A percentile compares a stretch with the other conserved stretches of the same genome.
Evolutionary conservation across 1,140 invertebrate species (phyloP).

Genomic region (Cotesia glomerata): DNA sequence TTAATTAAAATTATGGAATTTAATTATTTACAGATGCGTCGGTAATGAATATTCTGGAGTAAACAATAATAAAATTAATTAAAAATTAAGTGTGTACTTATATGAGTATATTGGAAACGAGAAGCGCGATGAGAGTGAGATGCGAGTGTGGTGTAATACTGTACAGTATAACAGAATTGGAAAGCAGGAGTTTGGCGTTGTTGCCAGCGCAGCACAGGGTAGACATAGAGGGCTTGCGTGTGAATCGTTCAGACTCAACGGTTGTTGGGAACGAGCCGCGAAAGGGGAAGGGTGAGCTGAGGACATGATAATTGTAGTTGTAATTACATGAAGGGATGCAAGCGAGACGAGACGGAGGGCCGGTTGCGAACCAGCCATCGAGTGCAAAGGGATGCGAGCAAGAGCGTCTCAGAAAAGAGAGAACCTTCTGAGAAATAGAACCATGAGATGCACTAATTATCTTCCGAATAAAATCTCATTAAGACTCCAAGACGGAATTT

Average conservation of each 20-base stretch:
- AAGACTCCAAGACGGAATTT: constrained; percentile 48
- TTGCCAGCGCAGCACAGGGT: constrained; percentile 9
- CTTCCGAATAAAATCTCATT: constrained; percentile 55
- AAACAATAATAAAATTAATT: too few species aligned
- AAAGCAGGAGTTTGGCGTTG: background rate
- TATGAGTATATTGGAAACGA: constrained; percentile 3
- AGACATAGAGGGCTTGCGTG: constrained; percentile 11
- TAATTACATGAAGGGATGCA: constrained; percentile 49
- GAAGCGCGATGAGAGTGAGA: background rate
- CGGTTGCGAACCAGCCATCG: background rate
- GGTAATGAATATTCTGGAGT: too few species aligned
- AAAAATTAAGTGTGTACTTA: too few species aligned
- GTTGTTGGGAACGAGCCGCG: background rate
- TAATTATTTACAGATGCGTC: too few species aligned
- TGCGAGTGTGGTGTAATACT: too few species aligned
- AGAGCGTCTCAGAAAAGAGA: constrained; percentile 17
- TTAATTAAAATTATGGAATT: too few species aligned
- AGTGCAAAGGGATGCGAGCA: background rate
- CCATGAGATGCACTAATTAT: constrained; percentile 55
- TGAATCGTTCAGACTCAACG: constrained; percentile 8
- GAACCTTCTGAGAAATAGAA: constrained; percentile 37
- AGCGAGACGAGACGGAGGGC: constrained; percentile 24
- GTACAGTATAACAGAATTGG: too few species aligned
- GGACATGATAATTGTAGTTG: constrained; percentile 52
- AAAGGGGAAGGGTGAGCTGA: constrained; percentile 18